Evolutionary conservation across 1,140 invertebrate genomes (phyloP), one percentile per base, ranked within the genome.

Genomic region (Macrobrachium rosenbergii): DNA sequence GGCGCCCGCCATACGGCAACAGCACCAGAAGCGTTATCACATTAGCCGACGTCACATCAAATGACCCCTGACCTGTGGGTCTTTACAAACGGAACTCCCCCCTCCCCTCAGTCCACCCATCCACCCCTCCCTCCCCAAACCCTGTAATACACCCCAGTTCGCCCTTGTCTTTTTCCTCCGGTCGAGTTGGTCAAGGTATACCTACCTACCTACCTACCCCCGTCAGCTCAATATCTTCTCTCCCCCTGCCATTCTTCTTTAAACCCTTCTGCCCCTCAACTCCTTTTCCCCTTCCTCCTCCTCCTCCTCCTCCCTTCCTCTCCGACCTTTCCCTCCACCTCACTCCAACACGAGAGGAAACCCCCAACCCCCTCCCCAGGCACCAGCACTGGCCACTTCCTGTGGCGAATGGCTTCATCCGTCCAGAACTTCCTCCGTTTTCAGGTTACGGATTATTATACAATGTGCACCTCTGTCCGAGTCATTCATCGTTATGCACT

Each of bases 11-110:
- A 43, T 84, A 84, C 77, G 75, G 82, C 82, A 84, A 84, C 60
- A 78, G n/a, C 76, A 52, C n/a, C 73, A 78, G 82, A 37, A 78
- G 82, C 82, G 76, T 60, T 28, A 78, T 84, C 75, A 84, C 58
- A 84, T 84, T 84, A 84, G 73, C 23, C 23, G 62, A 77, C 82
- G 76, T 43, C 82, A 64, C 73, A 37, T 75, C 82, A 64, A 60
- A 23, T 84, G 82, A 84, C 82, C 82, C 60, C 52, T 52, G 52
- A 52, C 52, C 52, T 52, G 8, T 52, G 52, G 52, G 8, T 52
- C 52, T 52, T 52, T 52, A 52, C 52, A 52, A 52, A 52, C 52
- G 52, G 52, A 52, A 52, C 59, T 76, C 78, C 78, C 78, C 28
- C 81, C 67, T 28, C 19, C 1, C 81, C 37, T 45, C 81, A 12